These are phyloP conservation scores for Oligia fasciuncula DNA, from an alignment of 2,888 invertebrate species.

Conservation along the genomic window DNA sequence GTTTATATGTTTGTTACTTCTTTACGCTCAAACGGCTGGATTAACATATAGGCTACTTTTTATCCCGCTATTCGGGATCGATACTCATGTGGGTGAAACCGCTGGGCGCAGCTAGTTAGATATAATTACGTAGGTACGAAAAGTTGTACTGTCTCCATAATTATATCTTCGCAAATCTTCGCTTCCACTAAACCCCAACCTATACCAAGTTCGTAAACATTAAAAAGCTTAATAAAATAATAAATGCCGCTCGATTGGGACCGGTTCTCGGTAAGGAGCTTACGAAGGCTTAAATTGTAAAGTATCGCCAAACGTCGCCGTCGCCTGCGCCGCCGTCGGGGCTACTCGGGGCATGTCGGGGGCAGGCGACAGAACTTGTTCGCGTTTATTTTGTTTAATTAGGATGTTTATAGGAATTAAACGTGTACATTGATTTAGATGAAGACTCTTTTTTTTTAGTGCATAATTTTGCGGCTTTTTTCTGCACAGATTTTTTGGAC, in stretches of 20 bases:
- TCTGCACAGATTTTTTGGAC: not conserved
- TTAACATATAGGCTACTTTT: too few relatives aligned
- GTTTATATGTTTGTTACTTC: too few relatives aligned
- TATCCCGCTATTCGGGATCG: too few relatives aligned
- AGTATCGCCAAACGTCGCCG: constrained; percentile 66
- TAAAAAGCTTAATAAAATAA: constrained; percentile 78
- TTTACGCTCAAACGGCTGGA: too few relatives aligned
- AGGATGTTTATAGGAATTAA: constrained; percentile 14
- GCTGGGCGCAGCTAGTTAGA: too few relatives aligned
- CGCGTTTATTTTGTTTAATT: constrained; percentile 53
- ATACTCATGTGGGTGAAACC: too few relatives aligned
- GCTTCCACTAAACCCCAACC: constrained; percentile 21
- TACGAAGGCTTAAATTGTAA: constrained; percentile 75
- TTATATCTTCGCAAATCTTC: constrained; percentile 4
- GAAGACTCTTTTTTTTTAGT: not conserved
- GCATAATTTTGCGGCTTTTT: too few relatives aligned
- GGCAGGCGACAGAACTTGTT: constrained; percentile 48
- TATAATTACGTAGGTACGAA: too few relatives aligned
- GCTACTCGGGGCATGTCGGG: constrained; percentile 17
- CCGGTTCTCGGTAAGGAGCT: constrained; percentile 75
- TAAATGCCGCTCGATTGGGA: constrained; percentile 73
- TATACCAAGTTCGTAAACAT: constrained; percentile 66
- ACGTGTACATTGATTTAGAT: not conserved
- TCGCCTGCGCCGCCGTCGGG: constrained; percentile 21
- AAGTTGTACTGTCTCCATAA: not conserved